These are phyloP conservation scores for Venturia canescens DNA, from an alignment of 1,140 invertebrate species.

Conservation along the genomic window DNA sequence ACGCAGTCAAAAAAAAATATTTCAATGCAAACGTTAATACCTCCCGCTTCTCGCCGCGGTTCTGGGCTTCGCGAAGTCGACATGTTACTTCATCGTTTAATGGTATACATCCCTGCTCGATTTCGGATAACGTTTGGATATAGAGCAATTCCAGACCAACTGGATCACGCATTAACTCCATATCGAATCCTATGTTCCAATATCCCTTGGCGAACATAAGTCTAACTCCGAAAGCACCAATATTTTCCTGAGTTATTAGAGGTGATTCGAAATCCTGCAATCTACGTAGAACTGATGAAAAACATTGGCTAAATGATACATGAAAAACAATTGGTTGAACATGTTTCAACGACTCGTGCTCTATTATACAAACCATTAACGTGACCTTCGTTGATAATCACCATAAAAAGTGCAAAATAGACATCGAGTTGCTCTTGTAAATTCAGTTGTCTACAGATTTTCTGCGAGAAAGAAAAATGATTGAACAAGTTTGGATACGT, in stretches of 20 bases:
- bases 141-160: constrained; percentile 92
- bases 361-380: constrained; percentile 77
- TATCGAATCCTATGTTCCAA: constrained; percentile 92
- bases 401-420: constrained; percentile 93
- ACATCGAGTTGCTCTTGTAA: constrained; percentile 86
- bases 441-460: constrained; percentile 86
- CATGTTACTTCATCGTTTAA: constrained; percentile 83
- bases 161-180: constrained; percentile 87
- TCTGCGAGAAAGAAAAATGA: constrained; percentile 76
- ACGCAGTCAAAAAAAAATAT: not conserved
- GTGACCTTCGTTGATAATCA: constrained; percentile 86
- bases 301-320: constrained; percentile 37
- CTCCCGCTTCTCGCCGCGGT: constrained; percentile 88
- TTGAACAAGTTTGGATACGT: constrained; percentile 8
- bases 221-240: constrained; percentile 61
- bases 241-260: constrained; percentile 89
- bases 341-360: not conserved
- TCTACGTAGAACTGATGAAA: constrained; percentile 86
- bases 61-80: constrained; percentile 83
- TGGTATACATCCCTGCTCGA: constrained; percentile 90
- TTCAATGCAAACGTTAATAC: constrained; percentile 73
- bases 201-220: constrained; percentile 80
- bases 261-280: constrained; percentile 98
- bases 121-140: constrained; percentile 90
- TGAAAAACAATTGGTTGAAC: constrained; percentile 17